phyloP scores from a whole-genome alignment of 2,888 invertebrate genomes.

The Panopea generosa region DNA sequence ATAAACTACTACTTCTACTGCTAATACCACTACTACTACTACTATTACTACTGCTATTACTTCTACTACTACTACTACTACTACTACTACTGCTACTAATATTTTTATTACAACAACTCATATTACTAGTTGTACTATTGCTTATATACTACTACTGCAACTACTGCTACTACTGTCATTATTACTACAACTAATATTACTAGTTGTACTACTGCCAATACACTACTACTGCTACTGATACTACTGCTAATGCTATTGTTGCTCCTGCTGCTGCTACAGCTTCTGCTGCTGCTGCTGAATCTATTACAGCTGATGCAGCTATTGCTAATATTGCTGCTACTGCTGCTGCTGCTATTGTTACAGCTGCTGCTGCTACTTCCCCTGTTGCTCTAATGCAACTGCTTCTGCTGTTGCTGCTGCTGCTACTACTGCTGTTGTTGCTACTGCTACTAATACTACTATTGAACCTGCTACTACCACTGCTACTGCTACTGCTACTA shows the following conservation, averaged over 20 bases:
- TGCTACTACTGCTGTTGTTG: not conserved
- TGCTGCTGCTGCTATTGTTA: slow-evolving; percentile 30
- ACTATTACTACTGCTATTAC: too few relatives aligned
- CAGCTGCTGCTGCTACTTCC: slow-evolving; percentile 47
- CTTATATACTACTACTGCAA: slow-evolving; percentile 39
- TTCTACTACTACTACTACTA: too few relatives aligned
- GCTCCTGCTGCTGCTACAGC: slow-evolving; percentile 36
- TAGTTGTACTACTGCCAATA: slow-evolving; percentile 6
- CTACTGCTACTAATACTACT: slow-evolving; percentile 21
- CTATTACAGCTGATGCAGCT: slow-evolving; percentile 55
- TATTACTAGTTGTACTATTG: too few relatives aligned
- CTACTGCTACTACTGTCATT: slow-evolving; percentile 33
- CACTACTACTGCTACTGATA: slow-evolving; percentile 6
- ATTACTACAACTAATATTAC: slow-evolving; percentile 33
- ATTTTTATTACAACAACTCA: too few relatives aligned
- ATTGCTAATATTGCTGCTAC: slow-evolving; percentile 48
- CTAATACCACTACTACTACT: too few relatives aligned
- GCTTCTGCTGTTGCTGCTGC: slow-evolving; percentile 2
- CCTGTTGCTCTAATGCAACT: slow-evolving; percentile 45
- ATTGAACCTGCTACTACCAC: slow-evolving; percentile 3
- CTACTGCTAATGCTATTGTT: slow-evolving; percentile 52
- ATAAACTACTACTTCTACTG: too few relatives aligned
- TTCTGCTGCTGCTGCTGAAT: slow-evolving; percentile 58
- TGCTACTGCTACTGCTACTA: slow-evolving; percentile 7
- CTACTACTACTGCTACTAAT: too few relatives aligned